A percentile compares a stretch with the other conserved stretches of the same genome.
Evolutionary conservation across 2,113 vertebrate genomes (phyloP).

Genomic region (Triplophysa siluroides): DNA sequence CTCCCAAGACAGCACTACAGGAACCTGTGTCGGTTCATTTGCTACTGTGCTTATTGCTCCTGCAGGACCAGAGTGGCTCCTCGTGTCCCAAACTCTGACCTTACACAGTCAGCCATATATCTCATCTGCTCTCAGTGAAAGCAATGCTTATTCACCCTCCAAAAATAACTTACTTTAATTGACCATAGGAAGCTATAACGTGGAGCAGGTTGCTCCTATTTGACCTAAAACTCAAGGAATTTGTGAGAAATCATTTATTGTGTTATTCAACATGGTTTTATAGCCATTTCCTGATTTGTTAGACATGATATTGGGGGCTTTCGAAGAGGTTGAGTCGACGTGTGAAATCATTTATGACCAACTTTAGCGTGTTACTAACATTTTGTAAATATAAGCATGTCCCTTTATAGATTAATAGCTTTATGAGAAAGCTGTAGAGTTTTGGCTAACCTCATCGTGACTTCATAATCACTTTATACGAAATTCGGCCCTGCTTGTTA

Average conservation of each 20-base stretch:
- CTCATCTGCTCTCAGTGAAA: conserved; percentile 50
- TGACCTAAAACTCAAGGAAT: neutral
- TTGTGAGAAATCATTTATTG: neutral
- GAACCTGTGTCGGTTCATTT: conserved; percentile 34
- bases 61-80: conserved; percentile 40
- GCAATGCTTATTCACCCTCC: conserved; percentile 6
- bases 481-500: neutral
- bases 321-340: neutral
- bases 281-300: neutral
- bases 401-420: conserved; percentile 4
- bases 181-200: conserved; percentile 37
- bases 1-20: conserved; percentile 42
- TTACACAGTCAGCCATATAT: conserved; percentile 35
- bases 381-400: conserved; percentile 15
- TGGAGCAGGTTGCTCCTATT: conserved; percentile 41
- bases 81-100: conserved; percentile 14
- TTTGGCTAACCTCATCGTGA: conserved; percentile 16
- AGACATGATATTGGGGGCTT: neutral
- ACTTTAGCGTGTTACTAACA: neutral
- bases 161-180: conserved; percentile 59
- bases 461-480: neutral
- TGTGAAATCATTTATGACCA: conserved; percentile 19
- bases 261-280: conserved; percentile 4
- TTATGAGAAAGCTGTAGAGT: conserved; percentile 2
- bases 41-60: conserved; percentile 47